Base-by-base conservation (phyloP, 2,113 vertebrate genomes). In the Actenoides hombroni region DNA sequence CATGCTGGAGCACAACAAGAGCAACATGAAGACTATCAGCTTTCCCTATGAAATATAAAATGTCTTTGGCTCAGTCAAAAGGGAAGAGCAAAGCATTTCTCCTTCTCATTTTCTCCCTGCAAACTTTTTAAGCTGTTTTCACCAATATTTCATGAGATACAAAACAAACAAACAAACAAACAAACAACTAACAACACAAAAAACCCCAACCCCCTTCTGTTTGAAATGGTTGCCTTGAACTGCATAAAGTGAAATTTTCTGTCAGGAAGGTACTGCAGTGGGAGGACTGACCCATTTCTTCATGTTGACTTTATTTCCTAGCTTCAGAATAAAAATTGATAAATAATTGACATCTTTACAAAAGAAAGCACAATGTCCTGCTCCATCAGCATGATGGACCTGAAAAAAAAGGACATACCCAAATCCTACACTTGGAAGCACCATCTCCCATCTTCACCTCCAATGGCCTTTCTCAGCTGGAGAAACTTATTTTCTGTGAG, bases 381-480 rank as follows among this genome's bases (percentile, higher is more conserved):
- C 31, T 87, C 39, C 74, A 26, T 20, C 74, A 93, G 10, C 40
- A 11, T 8, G 46, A 63, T 26, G 37, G 16, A 75, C 20, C 18
- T 44, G n/a, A 61, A 25, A 40, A 4, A 31, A 31, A 2, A 0
- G 2, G n/a, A 19, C 0, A 54, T 7, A 19, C 28, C 26, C 53
- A 51, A 59, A 16, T n/a, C 56, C 48, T 61, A 75, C 16, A 9
- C 13, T 8, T 31, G 31, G 65, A 92, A 60, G 5, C 31, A 28
- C 7, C 60, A n/a, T 4, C 40, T 65, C 31, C 16, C 44, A 21
- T 12, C 2, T 2, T 74, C 25, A 56, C 25, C n/a, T 59, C 57
- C 63, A 14, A 18, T 6, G 28, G 14, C 18, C 18, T 78, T 57
- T 33, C n/a, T 46, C 46, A 19, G 18, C 19, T 46, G 46, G 28